phyloP scores from a whole-genome alignment of 2,113 vertebrate genomes.

The western clawed frog (Xenopus tropicalis) region UCB_Xtro_10.0 CM004443.2:33368501-33369000 shows the following conservation, averaged over 20 bases:
- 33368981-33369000: too few relatives aligned
- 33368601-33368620: too few relatives aligned
- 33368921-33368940: slow-evolving; percentile 80
- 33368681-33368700: slow-evolving; percentile 49
- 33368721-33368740: too few relatives aligned
- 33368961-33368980: slow-evolving; percentile 45
- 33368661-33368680: too few relatives aligned
- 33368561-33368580: too few relatives aligned
- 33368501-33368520: too few relatives aligned
- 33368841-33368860: slow-evolving; percentile 89
- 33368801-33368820: slow-evolving; percentile 81
- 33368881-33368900: slow-evolving; percentile 80
- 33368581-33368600: too few relatives aligned
- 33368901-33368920: slow-evolving; percentile 89
- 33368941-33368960: slow-evolving; percentile 69
- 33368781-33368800: slow-evolving; percentile 82
- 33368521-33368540: too few relatives aligned
- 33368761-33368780: slow-evolving; percentile 89
- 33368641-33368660: too few relatives aligned
- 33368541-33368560: too few relatives aligned
- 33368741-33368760: slow-evolving; percentile 70
- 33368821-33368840: slow-evolving; percentile 91
- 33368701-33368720: slow-evolving; percentile 43
- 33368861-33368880: slow-evolving; percentile 71
- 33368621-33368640: too few relatives aligned